Percentiles rank a stretch among this genome's conserved stretches.
Evolutionary conservation across 2,797 vertebrate genomes (phyloP).

Genomic region (Dromococcyx pavoninus): DNA sequence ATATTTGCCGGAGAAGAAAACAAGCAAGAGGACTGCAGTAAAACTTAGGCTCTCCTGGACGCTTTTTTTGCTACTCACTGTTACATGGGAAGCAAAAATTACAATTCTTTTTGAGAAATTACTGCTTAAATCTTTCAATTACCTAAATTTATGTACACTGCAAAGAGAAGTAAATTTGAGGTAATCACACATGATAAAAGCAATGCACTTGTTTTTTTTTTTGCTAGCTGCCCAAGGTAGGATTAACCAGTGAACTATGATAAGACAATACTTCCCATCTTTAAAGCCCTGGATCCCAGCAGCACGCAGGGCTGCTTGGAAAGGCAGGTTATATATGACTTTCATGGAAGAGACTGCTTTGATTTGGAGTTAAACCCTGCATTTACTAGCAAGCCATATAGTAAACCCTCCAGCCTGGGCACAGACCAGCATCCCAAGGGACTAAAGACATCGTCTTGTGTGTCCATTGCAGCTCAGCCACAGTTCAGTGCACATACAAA

Average conservation of each 20-base stretch:
- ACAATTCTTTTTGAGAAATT: background rate
- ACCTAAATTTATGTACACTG: background rate
- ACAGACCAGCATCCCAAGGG: background rate
- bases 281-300: background rate
- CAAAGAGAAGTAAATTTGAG: background rate
- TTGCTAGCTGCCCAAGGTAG: background rate
- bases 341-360: background rate
- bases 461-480: background rate
- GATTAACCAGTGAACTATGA: background rate
- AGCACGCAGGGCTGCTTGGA: background rate
- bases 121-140: background rate
- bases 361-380: background rate
- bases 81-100: background rate
- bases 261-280: background rate
- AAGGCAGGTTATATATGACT: background rate
- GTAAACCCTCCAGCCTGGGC: background rate
- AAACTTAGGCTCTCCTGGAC: background rate
- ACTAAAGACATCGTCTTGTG: background rate
- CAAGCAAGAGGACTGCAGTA: background rate
- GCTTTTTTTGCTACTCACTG: background rate
- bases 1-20: slow-evolving; percentile 3
- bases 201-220: background rate
- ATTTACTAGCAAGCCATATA: background rate
- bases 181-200: background rate
- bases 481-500: background rate